Conservation (phyloP, 2,797 vertebrate species). For the Sebastes reedi region DNA sequence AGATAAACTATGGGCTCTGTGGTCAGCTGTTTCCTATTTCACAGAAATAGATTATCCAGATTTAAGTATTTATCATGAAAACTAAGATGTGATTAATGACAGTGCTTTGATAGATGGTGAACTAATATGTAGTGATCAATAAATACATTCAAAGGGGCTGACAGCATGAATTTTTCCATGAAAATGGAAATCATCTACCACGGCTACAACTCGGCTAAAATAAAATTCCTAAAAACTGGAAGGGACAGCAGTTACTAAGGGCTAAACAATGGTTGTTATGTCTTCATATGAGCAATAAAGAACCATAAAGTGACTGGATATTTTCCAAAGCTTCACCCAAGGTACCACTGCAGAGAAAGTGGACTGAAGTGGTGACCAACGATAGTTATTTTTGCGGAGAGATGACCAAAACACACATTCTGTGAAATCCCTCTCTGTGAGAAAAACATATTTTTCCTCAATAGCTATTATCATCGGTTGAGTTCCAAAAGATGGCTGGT, state of each 20-base stretch:
- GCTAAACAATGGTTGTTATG: not conserved
- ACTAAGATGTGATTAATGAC: not conserved
- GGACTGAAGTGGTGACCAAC: not conserved
- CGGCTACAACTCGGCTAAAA: not conserved
- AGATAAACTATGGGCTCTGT: constrained; percentile 48
- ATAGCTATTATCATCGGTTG: not conserved
- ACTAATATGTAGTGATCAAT: constrained; percentile 15
- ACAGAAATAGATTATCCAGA: constrained; percentile 21
- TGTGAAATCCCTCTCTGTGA: not conserved
- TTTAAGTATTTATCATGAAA: not conserved
- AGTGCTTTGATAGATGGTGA: constrained; percentile 6
- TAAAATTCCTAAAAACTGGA: not conserved
- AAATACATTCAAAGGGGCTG: not conserved
- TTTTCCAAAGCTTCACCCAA: not conserved
- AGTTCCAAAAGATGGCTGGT: not conserved
- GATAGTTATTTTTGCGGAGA: not conserved
- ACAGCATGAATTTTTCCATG: not conserved
- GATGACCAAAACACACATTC: not conserved
- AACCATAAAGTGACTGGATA: not conserved
- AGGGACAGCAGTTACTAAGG: not conserved
- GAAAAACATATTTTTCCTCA: not conserved
- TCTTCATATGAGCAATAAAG: not conserved
- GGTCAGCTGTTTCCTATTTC: constrained; percentile 54
- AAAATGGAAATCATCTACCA: not conserved
- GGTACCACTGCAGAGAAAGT: not conserved